A percentile compares a stretch with the other conserved stretches of the same genome.
phyloP scores from a whole-genome alignment of 2,113 vertebrate species.

The Astur gentilis region DNA sequence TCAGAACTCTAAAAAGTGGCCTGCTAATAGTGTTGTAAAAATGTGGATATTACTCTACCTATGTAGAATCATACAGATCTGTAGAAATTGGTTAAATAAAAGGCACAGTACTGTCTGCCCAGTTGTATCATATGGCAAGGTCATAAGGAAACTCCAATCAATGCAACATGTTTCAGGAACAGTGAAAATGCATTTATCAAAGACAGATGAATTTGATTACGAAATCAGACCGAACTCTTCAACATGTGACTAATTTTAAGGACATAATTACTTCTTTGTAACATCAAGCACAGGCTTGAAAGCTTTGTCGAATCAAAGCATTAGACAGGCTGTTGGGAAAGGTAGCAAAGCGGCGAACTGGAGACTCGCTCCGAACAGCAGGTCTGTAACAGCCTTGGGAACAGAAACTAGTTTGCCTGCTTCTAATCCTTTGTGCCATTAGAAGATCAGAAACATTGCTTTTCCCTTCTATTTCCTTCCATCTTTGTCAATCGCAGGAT shows the following conservation, averaged over 20 bases:
- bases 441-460: neutral
- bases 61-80: neutral
- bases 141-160: neutral
- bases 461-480: neutral
- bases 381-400: neutral
- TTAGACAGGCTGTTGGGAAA: neutral
- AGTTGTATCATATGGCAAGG: neutral
- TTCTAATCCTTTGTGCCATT: neutral
- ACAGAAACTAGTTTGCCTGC: neutral
- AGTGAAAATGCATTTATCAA: neutral
- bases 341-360: neutral
- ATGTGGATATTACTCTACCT: neutral
- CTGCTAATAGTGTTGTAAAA: neutral
- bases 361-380: neutral
- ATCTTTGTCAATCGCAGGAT: neutral
- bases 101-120: neutral
- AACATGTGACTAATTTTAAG: neutral
- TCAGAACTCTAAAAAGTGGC: neutral
- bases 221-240: neutral
- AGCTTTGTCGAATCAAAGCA: neutral
- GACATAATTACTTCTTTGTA: neutral
- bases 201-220: neutral
- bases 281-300: neutral
- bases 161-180: neutral
- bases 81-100: neutral